A percentile compares a stretch with the other conserved stretches of the same genome.
These are phyloP conservation scores for Drosophila kanapiae DNA, from an alignment of 1,140 invertebrate genomes.

Conservation along the genomic window DNA sequence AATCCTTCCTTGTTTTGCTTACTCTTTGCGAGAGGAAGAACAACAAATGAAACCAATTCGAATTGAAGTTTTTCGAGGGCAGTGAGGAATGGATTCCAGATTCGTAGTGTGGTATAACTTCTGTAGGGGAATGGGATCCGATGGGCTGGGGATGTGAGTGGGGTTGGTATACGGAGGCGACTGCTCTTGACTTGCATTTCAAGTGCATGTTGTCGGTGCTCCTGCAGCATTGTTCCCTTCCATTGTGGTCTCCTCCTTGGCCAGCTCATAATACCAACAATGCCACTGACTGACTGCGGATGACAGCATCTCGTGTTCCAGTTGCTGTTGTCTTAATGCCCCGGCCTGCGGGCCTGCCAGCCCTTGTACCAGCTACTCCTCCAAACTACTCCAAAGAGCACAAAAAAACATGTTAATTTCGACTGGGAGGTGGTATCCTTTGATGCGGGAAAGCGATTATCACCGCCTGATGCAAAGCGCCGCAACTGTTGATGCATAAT, in stretches of 20 bases:
- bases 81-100: slow-evolving; percentile 25
- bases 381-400: slow-evolving; percentile 3
- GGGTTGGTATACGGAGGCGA: slow-evolving; percentile 17
- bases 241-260: slow-evolving; percentile 44
- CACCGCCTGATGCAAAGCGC: slow-evolving; percentile 56
- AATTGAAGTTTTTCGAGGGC: slow-evolving; percentile 41
- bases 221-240: slow-evolving; percentile 38
- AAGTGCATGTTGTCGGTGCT: slow-evolving; percentile 65
- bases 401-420: slow-evolving; percentile 44
- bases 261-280: slow-evolving; percentile 54
- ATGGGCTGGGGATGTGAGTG: too few species aligned
- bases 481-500: slow-evolving; percentile 65
- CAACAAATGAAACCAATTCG: slow-evolving; percentile 36
- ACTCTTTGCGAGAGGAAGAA: slow-evolving; percentile 45
- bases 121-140: slow-evolving; percentile 14
- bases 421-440: background rate
- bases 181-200: slow-evolving; percentile 80
- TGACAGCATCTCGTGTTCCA: slow-evolving; percentile 65
- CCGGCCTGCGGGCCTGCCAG: slow-evolving; percentile 8
- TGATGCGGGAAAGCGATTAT: slow-evolving; percentile 51
- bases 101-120: slow-evolving; percentile 31
- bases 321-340: slow-evolving; percentile 27
- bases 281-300: slow-evolving; percentile 72
- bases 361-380: slow-evolving; percentile 12
- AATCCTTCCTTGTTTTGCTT: slow-evolving; percentile 48